A percentile compares a stretch with the other conserved stretches of the same genome.
phyloP scores from a whole-genome alignment of 2,797 vertebrate species.

The Gouania willdenowi region DNA sequence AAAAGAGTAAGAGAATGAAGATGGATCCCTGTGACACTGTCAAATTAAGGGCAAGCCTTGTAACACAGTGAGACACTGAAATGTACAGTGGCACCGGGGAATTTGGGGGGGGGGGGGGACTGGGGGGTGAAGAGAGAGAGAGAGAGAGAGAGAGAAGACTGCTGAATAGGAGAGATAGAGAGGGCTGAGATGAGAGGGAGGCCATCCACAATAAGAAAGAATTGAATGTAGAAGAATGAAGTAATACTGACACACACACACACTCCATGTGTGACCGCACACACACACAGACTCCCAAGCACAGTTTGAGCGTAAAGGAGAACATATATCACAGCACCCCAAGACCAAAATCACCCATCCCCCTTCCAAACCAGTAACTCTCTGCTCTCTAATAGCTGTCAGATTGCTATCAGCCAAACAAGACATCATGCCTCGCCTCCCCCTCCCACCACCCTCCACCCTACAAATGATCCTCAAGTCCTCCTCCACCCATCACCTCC shows the following conservation, averaged over 20 bases:
- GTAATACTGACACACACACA: slow-evolving; percentile 42
- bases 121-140: slow-evolving; percentile 39
- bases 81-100: slow-evolving; percentile 77
- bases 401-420: slow-evolving; percentile 80
- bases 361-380: slow-evolving; percentile 44
- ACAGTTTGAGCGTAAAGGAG: slow-evolving; percentile 43
- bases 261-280: neutral
- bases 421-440: slow-evolving; percentile 64
- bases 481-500: slow-evolving; percentile 16
- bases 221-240: slow-evolving; percentile 71
- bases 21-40: slow-evolving; percentile 95
- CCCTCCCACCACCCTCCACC: slow-evolving; percentile 15
- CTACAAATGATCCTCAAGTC: slow-evolving; percentile 23
- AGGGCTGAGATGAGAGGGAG: slow-evolving; percentile 55
- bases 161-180: slow-evolving; percentile 24
- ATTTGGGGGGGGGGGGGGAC: slow-evolving; percentile 50
- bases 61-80: slow-evolving; percentile 77
- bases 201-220: slow-evolving; percentile 69
- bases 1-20: slow-evolving; percentile 99
- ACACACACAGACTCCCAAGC: slow-evolving; percentile 22
- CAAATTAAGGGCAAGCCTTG: slow-evolving; percentile 89
- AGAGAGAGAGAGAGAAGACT: neutral
- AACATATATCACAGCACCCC: slow-evolving; percentile 63
- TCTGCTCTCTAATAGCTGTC: slow-evolving; percentile 76
- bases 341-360: slow-evolving; percentile 18